Percentiles rank a stretch among this genome's conserved stretches.
These are phyloP conservation scores for Sphaeramia orbicularis DNA, from an alignment of 2,797 vertebrate genomes.

Conservation along the genomic window DNA sequence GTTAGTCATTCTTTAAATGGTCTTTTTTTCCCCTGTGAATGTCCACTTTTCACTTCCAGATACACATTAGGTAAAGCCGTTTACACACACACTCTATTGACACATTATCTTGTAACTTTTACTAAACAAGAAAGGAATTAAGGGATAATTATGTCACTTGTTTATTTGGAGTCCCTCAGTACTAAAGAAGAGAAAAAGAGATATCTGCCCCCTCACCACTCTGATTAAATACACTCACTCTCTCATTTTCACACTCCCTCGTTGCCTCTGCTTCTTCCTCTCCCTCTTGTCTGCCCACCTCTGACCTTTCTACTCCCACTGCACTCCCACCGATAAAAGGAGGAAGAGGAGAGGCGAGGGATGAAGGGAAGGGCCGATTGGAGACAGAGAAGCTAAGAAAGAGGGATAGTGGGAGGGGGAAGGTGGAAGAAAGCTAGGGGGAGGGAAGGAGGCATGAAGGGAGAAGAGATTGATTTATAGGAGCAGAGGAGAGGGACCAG, in stretches of 20 bases:
- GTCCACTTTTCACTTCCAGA: constrained; percentile 7
- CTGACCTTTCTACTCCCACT: constrained; percentile 80
- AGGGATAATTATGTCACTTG: constrained; percentile 1
- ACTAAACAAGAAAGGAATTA: constrained; percentile 23
- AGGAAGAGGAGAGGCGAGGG: constrained; percentile 63
- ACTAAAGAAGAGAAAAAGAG: constrained; percentile 19
- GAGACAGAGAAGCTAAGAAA: constrained; percentile 34
- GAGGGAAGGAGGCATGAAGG: constrained; percentile 45
- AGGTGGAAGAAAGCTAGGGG: constrained; percentile 50
- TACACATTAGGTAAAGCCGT: constrained; percentile 1
- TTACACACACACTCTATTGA: background rate
- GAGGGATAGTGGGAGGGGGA: constrained; percentile 34
- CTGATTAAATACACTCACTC: constrained; percentile 77
- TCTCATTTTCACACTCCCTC: constrained; percentile 72
- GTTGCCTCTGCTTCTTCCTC: constrained; percentile 65
- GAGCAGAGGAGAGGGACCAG: constrained; percentile 77
- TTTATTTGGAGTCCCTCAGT: constrained; percentile 29
- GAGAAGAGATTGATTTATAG: constrained; percentile 83
- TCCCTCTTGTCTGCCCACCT: constrained; percentile 73
- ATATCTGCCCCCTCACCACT: constrained; percentile 58
- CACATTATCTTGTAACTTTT: constrained; percentile 10
- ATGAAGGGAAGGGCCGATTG: constrained; percentile 58
- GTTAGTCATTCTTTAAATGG: background rate
- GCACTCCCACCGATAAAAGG: constrained; percentile 75
- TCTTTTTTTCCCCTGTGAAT: constrained; percentile 3